Evolutionary conservation across 2,113 vertebrate species (phyloP).

Genomic region (Ornithorhynchus anatinus): DNA sequence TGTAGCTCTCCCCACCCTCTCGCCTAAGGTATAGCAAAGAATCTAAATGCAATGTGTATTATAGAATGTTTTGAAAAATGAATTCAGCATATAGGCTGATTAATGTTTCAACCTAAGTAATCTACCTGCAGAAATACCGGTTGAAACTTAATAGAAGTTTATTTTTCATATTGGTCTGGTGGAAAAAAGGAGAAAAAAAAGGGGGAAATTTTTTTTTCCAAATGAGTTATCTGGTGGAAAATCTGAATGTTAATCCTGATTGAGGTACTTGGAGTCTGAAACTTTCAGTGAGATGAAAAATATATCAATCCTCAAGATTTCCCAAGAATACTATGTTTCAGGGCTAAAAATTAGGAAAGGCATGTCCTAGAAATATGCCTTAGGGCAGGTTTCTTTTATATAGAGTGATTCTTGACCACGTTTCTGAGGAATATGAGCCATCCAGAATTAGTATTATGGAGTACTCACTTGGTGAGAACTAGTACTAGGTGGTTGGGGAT

Average conservation of each 20-base stretch:
- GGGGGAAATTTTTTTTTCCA: slow-evolving; percentile 20
- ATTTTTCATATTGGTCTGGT: slow-evolving; percentile 18
- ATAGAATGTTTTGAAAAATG: slow-evolving; percentile 19
- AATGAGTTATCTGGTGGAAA: background rate
- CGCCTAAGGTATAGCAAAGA: background rate
- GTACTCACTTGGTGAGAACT: no score
- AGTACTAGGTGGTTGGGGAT: no score
- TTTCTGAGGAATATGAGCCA: no score
- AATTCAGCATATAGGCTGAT: slow-evolving; percentile 23
- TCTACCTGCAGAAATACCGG: background rate
- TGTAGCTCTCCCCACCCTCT: slow-evolving; percentile 4
- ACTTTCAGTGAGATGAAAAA: no score
- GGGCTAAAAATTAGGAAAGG: no score
- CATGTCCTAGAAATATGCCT: no score
- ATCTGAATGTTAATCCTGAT: slow-evolving; percentile 6
- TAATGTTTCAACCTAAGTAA: slow-evolving; percentile 41
- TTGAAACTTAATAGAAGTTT: background rate
- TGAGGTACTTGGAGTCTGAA: no score
- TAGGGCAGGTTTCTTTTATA: no score
- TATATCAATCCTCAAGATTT: no score
- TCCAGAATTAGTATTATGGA: no score
- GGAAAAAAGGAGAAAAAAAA: slow-evolving; percentile 23
- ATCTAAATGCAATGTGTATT: slow-evolving; percentile 11
- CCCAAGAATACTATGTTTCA: no score
- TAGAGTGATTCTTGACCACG: no score